Percentiles rank a stretch among this genome's conserved stretches.
Conservation (phyloP, 2,797 vertebrate species). For the Simalia tracyae region DNA sequence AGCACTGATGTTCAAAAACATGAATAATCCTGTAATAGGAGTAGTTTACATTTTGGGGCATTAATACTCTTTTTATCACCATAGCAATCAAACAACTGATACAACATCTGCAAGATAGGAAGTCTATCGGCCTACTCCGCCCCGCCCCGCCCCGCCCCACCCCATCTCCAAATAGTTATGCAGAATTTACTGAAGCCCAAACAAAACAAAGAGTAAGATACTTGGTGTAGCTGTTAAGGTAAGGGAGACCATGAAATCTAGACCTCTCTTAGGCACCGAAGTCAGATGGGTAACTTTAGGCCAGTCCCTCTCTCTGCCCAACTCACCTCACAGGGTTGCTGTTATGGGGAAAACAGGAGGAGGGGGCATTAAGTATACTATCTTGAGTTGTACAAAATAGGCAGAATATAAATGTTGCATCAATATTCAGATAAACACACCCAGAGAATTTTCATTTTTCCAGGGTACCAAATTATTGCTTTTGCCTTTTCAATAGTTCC, state of each 20-base stretch:
- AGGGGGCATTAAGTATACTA: too few relatives aligned
- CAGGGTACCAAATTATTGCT: background rate
- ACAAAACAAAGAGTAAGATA: background rate
- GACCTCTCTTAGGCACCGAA: background rate
- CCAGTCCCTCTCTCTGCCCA: too few relatives aligned
- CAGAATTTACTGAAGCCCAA: background rate
- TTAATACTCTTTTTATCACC: background rate
- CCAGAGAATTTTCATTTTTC: background rate
- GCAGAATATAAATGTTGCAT: too few relatives aligned
- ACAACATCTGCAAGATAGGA: background rate
- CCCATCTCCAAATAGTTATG: background rate
- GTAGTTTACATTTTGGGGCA: background rate
- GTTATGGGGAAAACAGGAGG: too few relatives aligned
- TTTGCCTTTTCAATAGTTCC: background rate
- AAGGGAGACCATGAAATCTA: background rate
- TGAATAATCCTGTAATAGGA: constrained; percentile 3
- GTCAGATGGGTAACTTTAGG: too few relatives aligned
- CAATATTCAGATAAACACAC: background rate
- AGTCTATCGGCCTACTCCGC: background rate
- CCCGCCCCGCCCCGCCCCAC: background rate
- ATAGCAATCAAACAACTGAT: constrained; percentile 3
- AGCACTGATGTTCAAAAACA: background rate
- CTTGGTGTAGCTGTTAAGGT: background rate
- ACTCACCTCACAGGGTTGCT: too few relatives aligned
- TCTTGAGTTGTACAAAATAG: too few relatives aligned